These are phyloP conservation scores for Drosophila limbata DNA, from an alignment of 2,888 invertebrate species.

Conservation along the genomic window DNA sequence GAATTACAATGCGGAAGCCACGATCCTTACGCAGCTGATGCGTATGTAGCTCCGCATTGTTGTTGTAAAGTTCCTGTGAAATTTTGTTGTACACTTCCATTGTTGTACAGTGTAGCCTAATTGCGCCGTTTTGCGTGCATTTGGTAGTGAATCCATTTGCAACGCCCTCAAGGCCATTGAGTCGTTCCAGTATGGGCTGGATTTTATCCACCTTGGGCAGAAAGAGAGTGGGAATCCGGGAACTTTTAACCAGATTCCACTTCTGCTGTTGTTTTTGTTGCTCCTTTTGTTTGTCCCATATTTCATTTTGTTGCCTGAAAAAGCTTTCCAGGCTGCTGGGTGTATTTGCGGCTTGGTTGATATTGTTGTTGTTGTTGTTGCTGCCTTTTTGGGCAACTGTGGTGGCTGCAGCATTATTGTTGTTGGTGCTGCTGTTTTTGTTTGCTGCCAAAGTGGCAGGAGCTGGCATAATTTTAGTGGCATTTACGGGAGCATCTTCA, in stretches of 20 bases:
- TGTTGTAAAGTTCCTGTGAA: background rate
- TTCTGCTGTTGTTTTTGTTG: background rate
- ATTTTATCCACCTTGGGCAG: background rate
- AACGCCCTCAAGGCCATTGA: background rate
- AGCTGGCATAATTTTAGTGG: no score
- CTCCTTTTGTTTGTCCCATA: background rate
- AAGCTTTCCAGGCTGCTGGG: no score
- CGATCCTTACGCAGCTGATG: background rate
- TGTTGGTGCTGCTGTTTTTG: no score
- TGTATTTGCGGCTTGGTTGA: no score
- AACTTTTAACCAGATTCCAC: background rate
- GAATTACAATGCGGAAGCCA: background rate
- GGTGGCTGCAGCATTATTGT: no score
- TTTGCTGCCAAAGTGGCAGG: no score
- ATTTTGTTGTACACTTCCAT: background rate
- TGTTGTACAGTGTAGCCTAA: background rate
- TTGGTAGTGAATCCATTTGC: background rate
- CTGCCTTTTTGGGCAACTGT: no score
- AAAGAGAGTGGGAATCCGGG: background rate
- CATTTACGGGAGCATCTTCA: no score
- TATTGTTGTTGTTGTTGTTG: no score
- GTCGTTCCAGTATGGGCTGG: background rate
- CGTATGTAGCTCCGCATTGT: background rate
- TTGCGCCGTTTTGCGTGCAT: background rate
- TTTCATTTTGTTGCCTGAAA: no score